Percentiles rank a stretch among this genome's conserved stretches.
Conservation (phyloP, 2,888 invertebrate genomes). For the Alitta virens region DNA sequence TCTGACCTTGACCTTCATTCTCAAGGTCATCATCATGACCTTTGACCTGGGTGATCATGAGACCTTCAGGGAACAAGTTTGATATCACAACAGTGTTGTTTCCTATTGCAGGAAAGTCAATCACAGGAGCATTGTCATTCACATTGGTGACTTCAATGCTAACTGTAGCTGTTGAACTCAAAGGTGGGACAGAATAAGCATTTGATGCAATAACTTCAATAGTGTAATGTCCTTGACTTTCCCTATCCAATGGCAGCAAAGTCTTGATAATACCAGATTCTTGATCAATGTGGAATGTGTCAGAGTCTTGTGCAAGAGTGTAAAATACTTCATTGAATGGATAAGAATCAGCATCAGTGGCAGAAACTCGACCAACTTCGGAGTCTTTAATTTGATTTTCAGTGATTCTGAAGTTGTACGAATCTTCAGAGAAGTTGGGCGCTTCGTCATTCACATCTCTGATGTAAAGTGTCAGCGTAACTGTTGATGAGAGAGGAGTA, state of each 20-base stretch:
- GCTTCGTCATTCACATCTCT: conserved; percentile 17
- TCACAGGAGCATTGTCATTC: conserved; percentile 18
- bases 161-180: conserved; percentile 9
- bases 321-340: conserved; percentile 14
- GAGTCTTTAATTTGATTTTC: conserved; percentile 18
- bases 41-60: conserved; percentile 5
- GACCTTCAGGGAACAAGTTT: conserved; percentile 11
- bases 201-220: conserved; percentile 11
- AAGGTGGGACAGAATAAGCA: neutral
- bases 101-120: conserved; percentile 11
- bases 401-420: conserved; percentile 14
- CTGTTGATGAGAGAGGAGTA: neutral
- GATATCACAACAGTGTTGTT: conserved; percentile 17
- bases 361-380: conserved; percentile 18
- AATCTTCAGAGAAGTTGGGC: conserved; percentile 3
- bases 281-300: conserved; percentile 7
- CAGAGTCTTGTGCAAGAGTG: neutral
- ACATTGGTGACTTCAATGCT: conserved; percentile 9
- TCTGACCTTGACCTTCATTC: neutral
- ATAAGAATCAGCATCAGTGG: conserved; percentile 10
- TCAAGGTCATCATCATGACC: conserved; percentile 15
- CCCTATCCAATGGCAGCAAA: conserved; percentile 14
- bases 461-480: conserved; percentile 3
- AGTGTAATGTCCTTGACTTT: conserved; percentile 2
- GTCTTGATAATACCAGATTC: conserved; percentile 16